Percentiles rank a stretch among this genome's conserved stretches.
These are phyloP conservation scores for Steromphala cineraria DNA, from an alignment of 2,888 invertebrate species.

Conservation along the genomic window DNA sequence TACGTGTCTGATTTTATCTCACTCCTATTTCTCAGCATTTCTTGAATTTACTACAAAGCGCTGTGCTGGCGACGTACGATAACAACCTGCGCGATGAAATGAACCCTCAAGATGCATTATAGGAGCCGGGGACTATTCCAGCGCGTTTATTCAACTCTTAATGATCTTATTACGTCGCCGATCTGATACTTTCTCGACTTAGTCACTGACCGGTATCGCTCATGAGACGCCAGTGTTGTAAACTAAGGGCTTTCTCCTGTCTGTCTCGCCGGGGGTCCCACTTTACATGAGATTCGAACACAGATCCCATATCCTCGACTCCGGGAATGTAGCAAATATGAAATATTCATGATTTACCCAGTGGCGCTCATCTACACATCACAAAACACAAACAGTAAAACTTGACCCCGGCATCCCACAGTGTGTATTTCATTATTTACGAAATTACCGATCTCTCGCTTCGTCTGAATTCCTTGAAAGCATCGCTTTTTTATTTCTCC, in stretches of 20 bases:
- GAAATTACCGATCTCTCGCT: too few relatives aligned
- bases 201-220: neutral
- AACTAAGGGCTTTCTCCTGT: neutral
- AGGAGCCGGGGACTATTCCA: neutral
- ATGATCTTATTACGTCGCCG: neutral
- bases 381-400: neutral
- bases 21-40: constrained; percentile 1
- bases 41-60: constrained; percentile 10
- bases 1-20: neutral
- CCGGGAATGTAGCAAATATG: neutral
- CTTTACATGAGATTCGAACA: neutral
- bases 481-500: too few relatives aligned
- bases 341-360: constrained; percentile 4
- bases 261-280: neutral
- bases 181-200: neutral
- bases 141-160: neutral
- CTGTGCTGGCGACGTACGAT: neutral
- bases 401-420: too few relatives aligned
- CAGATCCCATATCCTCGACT: neutral
- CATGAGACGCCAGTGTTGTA: neutral
- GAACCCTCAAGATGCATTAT: neutral
- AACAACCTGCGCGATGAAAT: neutral
- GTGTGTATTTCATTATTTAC: too few relatives aligned
- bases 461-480: too few relatives aligned
- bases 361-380: neutral